A percentile compares a stretch with the other conserved stretches of the same genome.
Conservation (phyloP, 30 jellyfish, hydroid and myxozoan species). For the Hydractinia echinata region DNA sequence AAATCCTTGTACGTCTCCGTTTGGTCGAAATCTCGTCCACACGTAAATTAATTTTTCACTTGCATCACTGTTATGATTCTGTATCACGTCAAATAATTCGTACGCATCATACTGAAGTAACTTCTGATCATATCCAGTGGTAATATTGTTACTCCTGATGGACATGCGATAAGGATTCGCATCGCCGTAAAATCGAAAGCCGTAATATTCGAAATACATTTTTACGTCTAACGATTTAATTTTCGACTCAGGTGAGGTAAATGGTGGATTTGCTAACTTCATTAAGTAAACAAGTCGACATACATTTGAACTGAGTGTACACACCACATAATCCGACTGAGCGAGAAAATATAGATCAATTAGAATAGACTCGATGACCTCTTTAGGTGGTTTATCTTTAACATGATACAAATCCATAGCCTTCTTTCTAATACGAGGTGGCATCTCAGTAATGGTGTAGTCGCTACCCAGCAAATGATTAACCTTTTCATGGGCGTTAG, state of each 20-base stretch:
- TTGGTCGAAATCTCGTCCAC: neutral
- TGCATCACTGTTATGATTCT: no score
- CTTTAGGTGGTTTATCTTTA: neutral
- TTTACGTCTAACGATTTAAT: neutral
- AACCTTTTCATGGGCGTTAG: neutral
- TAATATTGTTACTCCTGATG: no score
- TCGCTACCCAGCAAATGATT: neutral
- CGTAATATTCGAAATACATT: neutral
- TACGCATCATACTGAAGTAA: no score
- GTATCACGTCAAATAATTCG: no score
- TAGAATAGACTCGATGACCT: neutral
- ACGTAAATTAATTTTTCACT: no score
- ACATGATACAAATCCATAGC: neutral
- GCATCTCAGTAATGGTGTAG: neutral
- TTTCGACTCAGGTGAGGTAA: neutral
- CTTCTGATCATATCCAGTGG: no score
- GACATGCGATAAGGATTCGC: no score
- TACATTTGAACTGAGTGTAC: neutral
- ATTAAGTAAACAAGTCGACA: neutral
- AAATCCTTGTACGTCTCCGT: neutral
- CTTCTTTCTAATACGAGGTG: neutral
- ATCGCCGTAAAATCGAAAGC: neutral
- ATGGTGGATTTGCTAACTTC: neutral
- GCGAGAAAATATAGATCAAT: neutral
- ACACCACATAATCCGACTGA: neutral